Base-by-base conservation (phyloP, 2,888 invertebrate genomes). In the Acronicta alni region DNA sequence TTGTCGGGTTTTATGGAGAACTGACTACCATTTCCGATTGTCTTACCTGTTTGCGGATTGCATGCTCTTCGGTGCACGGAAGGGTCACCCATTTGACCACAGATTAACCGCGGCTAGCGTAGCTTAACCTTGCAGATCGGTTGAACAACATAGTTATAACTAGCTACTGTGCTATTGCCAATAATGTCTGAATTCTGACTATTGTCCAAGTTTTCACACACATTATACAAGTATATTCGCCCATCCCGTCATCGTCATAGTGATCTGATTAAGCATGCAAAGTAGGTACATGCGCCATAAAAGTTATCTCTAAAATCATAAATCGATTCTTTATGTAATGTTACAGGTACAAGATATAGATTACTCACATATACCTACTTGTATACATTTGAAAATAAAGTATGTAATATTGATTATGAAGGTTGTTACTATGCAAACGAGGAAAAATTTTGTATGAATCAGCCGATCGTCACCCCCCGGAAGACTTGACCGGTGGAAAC, bases 401-500 rank as follows among this genome's bases (percentile, higher is more conserved):
- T 32, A 51, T 14, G 26, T 32, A 35, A 38, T 32, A 45, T 20
- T 48, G 26, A 23, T 51, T 44, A 7, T 23, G 12, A 56, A 45
- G 41, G n/a, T 41, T 38, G 67, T 66, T 23, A 45, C 39, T 43
- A 59, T 41, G 51, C 54, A 10, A 32, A 16, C 8, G 26, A 30
- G 53, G 35, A 51, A 44, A 64, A 49, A 35, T 17, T 57, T 32
- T 20, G 35, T 17, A 35, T 54, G 30, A 51, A 54, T 59, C 60
- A 38, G 23, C 32, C 37, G 12, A 4, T 46, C 12, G 57, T 38
- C 44, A 37, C 37, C 38, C 45, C 55, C 44, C 70, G 63, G 57
- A 73, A 56, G 35, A 39, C 4, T 37, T 12, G 18, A 51, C 37
- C 38, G 45, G 15, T 53, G 52, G 58, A 73, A 47, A 47, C 32